phyloP scores from a whole-genome alignment of 2,888 invertebrate species.

The Athalia circularis region DNA sequence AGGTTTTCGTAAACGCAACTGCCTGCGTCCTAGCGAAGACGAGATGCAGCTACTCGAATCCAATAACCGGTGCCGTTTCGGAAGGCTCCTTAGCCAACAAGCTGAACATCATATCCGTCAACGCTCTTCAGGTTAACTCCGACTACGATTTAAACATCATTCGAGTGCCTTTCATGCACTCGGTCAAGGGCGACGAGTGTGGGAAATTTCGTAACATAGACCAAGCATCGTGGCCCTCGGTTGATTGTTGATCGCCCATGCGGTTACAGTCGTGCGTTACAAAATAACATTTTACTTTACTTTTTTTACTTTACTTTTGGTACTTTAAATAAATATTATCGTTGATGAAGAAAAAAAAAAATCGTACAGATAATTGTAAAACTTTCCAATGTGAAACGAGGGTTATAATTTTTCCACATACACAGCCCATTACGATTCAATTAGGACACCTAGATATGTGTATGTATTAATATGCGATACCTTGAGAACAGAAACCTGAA shows the following conservation, averaged over 20 bases:
- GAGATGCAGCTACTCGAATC: constrained; percentile 79
- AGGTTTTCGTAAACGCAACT: constrained; percentile 78
- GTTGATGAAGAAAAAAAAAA: not conserved
- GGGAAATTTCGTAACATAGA: constrained; percentile 64
- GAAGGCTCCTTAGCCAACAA: constrained; percentile 74
- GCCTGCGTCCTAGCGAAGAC: constrained; percentile 81
- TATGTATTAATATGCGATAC: too few relatives aligned
- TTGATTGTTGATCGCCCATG: constrained; percentile 55
- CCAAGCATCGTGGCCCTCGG: constrained; percentile 65
- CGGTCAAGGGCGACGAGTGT: constrained; percentile 61
- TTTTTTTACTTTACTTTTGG: not conserved
- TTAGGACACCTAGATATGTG: too few relatives aligned
- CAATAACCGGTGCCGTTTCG: constrained; percentile 81
- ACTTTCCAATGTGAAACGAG: too few relatives aligned
- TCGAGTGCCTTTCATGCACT: constrained; percentile 62
- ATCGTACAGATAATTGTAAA: too few relatives aligned
- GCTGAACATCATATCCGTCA: constrained; percentile 59
- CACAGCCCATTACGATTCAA: too few relatives aligned
- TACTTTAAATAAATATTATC: not conserved
- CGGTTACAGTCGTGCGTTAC: not conserved
- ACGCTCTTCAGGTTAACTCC: constrained; percentile 67
- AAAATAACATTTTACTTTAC: not conserved
- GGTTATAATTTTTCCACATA: too few relatives aligned
- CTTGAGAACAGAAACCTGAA: not conserved
- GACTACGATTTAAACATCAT: constrained; percentile 69